Evolutionary conservation across 2,113 vertebrate species (phyloP), one percentile per base, ranked within the genome.

Genomic region (Penelope pileata): DNA sequence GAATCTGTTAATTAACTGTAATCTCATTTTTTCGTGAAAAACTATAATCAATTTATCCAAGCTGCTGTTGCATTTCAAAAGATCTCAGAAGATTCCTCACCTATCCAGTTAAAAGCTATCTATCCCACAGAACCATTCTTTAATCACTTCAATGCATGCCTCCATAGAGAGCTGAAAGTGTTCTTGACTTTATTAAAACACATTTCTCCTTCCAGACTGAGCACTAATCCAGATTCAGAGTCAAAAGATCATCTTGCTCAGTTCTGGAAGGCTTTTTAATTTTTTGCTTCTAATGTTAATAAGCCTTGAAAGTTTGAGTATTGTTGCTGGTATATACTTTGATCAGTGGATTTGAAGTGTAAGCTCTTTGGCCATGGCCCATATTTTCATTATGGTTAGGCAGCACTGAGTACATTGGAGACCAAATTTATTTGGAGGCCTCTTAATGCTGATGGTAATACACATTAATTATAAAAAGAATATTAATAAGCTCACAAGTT

Each of bases 111-210:
- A 87, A 90, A 95, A 95, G 92, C 85, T 64, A 38, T 64, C 72
- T 92, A 64, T 90, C 94, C 91, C 93, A 95, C 91, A 79, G 93
- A 97, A 88, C 56, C 48, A 79, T 93, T 93, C 93, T 95, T 95
- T 96, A 94, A 96, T 97, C 96, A 95, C 63, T 94, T 91, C 79
- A 93, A 80, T 89, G 56, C 74, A 68, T 58, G 53, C 66, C 60
- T 95, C 60, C 63, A 73, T 4, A 88, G 89, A 94, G 80, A 93
- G 42, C 48, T 83, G 66, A 94, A 86, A 96, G 40, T 51, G 40
- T 93, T 93, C 88, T 93, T 94, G 81, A 92, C 89, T 88, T 78
- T 93, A 73, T 95, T 87, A 83, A 92, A 86, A 80, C 42, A 81
- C 2, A 59, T 89, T 93, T 93, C 69, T 48, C 48, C 51, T 69